Conservation (phyloP, 35 echinoderm and acorn worm species). For the Anneissia japonica region DNA sequence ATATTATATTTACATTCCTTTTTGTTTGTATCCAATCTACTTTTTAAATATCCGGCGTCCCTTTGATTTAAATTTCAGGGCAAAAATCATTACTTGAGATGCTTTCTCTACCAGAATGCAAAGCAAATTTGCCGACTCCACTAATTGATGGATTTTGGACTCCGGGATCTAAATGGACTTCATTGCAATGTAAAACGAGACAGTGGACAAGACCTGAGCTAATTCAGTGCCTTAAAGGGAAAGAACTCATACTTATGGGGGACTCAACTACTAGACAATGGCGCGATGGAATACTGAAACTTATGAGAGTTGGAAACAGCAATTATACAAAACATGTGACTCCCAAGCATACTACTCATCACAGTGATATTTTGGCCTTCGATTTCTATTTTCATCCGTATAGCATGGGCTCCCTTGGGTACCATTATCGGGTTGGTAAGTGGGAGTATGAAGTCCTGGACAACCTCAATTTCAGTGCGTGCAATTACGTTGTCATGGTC, state of each 20-base stretch:
- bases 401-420: background rate
- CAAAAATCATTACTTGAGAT: too few relatives aligned
- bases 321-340: too few relatives aligned
- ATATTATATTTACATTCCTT: too few relatives aligned
- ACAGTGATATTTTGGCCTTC: background rate
- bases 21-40: too few relatives aligned
- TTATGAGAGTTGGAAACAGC: too few relatives aligned
- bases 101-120: background rate
- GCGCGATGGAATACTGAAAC: background rate
- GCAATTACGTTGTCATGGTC: constrained; percentile 14
- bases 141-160: background rate
- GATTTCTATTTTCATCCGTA: background rate
- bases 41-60: too few relatives aligned
- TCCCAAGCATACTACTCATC: background rate
- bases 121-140: background rate
- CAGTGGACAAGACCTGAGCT: background rate
- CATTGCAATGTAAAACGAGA: background rate
- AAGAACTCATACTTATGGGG: background rate
- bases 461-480: background rate
- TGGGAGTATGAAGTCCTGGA: background rate
- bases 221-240: background rate
- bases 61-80: too few relatives aligned
- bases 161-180: background rate
- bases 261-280: constrained; percentile 31
- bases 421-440: background rate